Evolutionary conservation across 1,140 invertebrate genomes (phyloP).

Genomic region (Campoletis sonorensis): DNA sequence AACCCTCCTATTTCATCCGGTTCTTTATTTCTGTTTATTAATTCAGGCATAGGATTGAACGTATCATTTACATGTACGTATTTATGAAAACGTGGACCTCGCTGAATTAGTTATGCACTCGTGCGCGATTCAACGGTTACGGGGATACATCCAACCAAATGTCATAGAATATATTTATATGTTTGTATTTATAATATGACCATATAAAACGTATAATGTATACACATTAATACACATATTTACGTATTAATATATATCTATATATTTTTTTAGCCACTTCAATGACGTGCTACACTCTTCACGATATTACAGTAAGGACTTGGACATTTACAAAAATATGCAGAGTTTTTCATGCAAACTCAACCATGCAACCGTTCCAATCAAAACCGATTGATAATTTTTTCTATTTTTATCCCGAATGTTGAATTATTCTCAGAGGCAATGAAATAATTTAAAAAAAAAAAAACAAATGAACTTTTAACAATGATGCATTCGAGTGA

Average conservation of each 20-base stretch:
- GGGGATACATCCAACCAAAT: conserved; percentile 45
- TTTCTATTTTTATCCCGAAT: too few relatives aligned
- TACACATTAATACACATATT: not conserved
- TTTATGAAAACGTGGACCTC: conserved; percentile 32
- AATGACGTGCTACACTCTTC: not conserved
- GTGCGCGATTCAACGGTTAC: conserved; percentile 55
- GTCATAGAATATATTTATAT: conserved; percentile 8
- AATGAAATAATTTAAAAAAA: not conserved
- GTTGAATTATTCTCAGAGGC: not conserved
- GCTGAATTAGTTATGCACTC: conserved; percentile 67
- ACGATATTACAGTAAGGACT: not conserved
- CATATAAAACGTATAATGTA: not conserved
- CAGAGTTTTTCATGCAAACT: not conserved
- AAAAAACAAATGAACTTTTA: too few relatives aligned
- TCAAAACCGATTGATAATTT: too few relatives aligned
- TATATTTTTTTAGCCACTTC: conserved; percentile 25
- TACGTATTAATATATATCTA: too few relatives aligned
- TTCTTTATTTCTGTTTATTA: conserved; percentile 71
- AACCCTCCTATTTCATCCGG: conserved; percentile 20
- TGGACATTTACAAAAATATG: not conserved
- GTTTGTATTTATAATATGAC: not conserved
- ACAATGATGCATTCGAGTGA: too few relatives aligned
- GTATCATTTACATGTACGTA: conserved; percentile 65
- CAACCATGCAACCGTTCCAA: not conserved
- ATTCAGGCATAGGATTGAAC: conserved; percentile 68